Percentiles rank a stretch among this genome's conserved stretches.
These are phyloP conservation scores for Uria aalge DNA, from an alignment of 2,113 vertebrate genomes.

Conservation along the genomic window DNA sequence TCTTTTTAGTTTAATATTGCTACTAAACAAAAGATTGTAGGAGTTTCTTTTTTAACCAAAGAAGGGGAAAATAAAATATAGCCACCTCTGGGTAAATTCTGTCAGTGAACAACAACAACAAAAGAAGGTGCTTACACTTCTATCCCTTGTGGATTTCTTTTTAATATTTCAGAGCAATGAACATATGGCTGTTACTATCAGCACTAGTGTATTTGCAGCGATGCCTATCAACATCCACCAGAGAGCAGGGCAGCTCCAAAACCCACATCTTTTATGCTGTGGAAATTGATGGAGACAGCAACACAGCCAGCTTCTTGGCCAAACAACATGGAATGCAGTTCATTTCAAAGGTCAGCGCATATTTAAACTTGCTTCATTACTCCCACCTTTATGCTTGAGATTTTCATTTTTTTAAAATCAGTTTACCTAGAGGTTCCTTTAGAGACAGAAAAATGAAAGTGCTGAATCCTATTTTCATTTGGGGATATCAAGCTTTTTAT, in stretches of 20 bases:
- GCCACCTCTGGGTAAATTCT: background rate
- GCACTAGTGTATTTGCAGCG: constrained; percentile 71
- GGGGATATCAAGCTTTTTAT: constrained; percentile 90
- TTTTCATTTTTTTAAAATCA: constrained; percentile 83
- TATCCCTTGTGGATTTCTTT: constrained; percentile 51
- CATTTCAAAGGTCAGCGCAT: constrained; percentile 91
- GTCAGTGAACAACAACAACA: background rate
- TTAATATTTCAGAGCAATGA: constrained; percentile 55
- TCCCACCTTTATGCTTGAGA: constrained; percentile 79
- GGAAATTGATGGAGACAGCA: constrained; percentile 82
- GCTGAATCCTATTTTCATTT: constrained; percentile 91
- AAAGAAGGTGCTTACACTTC: background rate
- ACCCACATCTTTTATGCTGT: constrained; percentile 77
- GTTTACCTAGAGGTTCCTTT: constrained; percentile 80
- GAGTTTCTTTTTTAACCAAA: background rate
- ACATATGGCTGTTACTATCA: constrained; percentile 51
- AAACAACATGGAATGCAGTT: constrained; percentile 84
- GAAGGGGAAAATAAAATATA: background rate
- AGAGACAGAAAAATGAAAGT: constrained; percentile 87
- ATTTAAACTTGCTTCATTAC: constrained; percentile 87
- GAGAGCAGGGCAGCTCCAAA: constrained; percentile 91
- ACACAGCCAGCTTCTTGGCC: constrained; percentile 81
- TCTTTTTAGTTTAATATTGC: background rate
- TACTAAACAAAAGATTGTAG: background rate
- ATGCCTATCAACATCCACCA: constrained; percentile 84